Conservation (phyloP, 1,140 invertebrate species). For the Brachionus manjavacas region DNA sequence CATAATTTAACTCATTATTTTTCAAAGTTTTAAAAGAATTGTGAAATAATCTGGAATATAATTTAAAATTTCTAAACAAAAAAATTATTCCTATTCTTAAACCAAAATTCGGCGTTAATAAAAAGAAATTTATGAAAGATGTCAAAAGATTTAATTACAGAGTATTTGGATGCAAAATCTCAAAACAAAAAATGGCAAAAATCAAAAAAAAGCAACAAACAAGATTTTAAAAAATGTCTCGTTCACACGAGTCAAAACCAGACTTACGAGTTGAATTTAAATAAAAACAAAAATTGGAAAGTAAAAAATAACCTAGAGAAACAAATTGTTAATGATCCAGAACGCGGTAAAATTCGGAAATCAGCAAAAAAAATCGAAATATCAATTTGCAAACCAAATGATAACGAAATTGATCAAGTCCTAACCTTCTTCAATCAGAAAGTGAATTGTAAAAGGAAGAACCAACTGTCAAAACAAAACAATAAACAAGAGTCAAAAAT, state of each 20-base stretch:
- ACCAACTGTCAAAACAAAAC: neutral
- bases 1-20: neutral
- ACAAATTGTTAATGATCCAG: neutral
- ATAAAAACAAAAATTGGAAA: conserved; percentile 18
- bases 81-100: no score
- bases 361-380: neutral
- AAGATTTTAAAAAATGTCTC: neutral
- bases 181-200: neutral
- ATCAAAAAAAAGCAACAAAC: neutral
- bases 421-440: neutral
- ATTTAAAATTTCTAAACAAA: neutral
- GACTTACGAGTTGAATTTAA: neutral
- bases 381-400: neutral
- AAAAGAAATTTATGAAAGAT: neutral
- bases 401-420: neutral
- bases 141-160: neutral
- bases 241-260: neutral
- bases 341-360: neutral
- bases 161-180: neutral
- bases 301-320: neutral
- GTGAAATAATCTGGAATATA: neutral
- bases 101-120: no score
- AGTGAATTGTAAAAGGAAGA: neutral
- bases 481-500: neutral
- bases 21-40: neutral